Evolutionary conservation across 2,113 vertebrate species (phyloP), one percentile per base, ranked within the genome.

Genomic region (Amblyopsis rosae): DNA sequence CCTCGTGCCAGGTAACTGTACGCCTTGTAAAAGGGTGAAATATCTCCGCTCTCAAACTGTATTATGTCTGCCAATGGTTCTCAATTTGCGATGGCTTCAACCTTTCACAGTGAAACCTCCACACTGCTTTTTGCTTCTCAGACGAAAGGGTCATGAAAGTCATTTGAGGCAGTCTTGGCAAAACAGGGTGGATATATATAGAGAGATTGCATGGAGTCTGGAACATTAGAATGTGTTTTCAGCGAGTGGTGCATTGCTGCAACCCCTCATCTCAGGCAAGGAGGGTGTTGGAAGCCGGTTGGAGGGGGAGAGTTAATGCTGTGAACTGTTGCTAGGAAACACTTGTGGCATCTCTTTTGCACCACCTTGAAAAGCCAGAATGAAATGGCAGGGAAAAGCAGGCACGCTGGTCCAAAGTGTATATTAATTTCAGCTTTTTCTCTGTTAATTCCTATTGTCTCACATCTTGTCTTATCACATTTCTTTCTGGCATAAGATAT

Each of bases 271-370:
- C 86, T 80, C 62, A 55, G 76, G 59, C 47, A 86, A 76, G 76
- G 83, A 80, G 81, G 77, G 76, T 73, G 74, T 77, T 79, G 56
- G 49, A 65, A 50, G 53, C 26, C 53, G 15, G 57, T 58, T 59
- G 51, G 35, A 48, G 53, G 47, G 66, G 54, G 12, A 12, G 26
- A 16, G 6, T 56, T 55, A 48, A 10, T 46, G 78, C 85, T 75
- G 83, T 47, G 9, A 83, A 83, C 90, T 90, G 92, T 93, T 92
- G 92, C 92, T 93, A 93, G 91, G 91, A 92, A 88, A 92, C 92
- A 93, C 91, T 91, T 92, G 91, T 93, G 84, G 91, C 91, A 88
- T 93, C 82, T 76, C 65, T 9, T 67, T 82, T 79, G 55, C 47
- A 3, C 75, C 79, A 86, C 54, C 60, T 80, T 84, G 78, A 90